Percentiles rank a stretch among this genome's conserved stretches.
Evolutionary conservation across 2,113 vertebrate species (phyloP).

Genomic region (Regulus satrapa): DNA sequence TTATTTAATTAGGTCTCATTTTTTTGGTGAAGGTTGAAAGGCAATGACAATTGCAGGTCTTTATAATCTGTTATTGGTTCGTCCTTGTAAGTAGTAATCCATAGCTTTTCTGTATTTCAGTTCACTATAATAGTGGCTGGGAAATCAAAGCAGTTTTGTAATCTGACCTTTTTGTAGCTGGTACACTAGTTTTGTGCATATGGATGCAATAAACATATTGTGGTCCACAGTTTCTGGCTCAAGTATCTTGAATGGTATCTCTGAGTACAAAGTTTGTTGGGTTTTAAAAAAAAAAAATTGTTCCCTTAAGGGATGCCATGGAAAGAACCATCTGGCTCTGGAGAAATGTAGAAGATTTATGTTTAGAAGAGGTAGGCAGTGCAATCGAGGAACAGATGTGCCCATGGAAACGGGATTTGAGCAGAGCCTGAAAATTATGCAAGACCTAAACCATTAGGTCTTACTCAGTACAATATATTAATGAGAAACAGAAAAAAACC

Average conservation of each 20-base stretch:
- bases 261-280: background rate
- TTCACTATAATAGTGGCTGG: background rate
- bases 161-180: background rate
- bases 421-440: background rate
- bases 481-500: background rate
- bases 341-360: background rate
- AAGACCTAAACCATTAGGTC: background rate
- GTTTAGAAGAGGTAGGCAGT: background rate
- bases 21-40: background rate
- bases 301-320: background rate
- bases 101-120: background rate
- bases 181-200: background rate
- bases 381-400: background rate
- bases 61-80: background rate
- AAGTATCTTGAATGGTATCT: background rate
- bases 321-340: background rate
- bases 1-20: background rate
- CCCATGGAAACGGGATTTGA: background rate
- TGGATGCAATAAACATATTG: background rate
- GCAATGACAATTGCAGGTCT: background rate
- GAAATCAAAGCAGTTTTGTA: background rate
- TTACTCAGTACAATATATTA: background rate
- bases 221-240: background rate
- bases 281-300: too few species aligned
- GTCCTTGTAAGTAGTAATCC: background rate